Conservation (phyloP, 2,113 vertebrate genomes). For the Dromas ardeola region DNA sequence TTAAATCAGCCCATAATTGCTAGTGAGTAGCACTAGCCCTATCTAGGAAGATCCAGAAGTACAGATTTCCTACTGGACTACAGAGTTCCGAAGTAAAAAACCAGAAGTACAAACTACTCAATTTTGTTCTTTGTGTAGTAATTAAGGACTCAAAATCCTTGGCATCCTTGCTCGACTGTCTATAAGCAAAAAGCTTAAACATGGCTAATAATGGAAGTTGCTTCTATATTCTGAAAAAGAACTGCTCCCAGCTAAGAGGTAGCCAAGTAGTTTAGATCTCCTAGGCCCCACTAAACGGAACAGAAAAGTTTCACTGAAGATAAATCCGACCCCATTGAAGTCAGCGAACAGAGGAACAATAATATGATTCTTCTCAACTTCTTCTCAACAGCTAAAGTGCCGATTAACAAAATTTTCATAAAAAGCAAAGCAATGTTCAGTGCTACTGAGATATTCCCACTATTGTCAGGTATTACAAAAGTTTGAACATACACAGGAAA, state of each 20-base stretch:
- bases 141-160: neutral
- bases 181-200: neutral
- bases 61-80: neutral
- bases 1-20: neutral
- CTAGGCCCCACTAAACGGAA: neutral
- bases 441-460: neutral
- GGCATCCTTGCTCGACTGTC: fast-evolving
- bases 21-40: neutral
- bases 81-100: neutral
- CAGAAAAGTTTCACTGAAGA: neutral
- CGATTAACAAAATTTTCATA: neutral
- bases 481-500: neutral
- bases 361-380: neutral
- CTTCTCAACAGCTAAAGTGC: neutral
- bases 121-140: neutral
- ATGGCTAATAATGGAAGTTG: neutral
- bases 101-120: neutral
- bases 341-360: neutral
- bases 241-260: neutral
- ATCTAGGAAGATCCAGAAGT: neutral
- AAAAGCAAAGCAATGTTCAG: neutral
- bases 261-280: neutral
- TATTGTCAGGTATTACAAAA: neutral
- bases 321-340: neutral
- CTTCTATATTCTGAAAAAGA: neutral